phyloP scores from a whole-genome alignment of 2,888 invertebrate genomes.

The Hedychridium roseum region DNA sequence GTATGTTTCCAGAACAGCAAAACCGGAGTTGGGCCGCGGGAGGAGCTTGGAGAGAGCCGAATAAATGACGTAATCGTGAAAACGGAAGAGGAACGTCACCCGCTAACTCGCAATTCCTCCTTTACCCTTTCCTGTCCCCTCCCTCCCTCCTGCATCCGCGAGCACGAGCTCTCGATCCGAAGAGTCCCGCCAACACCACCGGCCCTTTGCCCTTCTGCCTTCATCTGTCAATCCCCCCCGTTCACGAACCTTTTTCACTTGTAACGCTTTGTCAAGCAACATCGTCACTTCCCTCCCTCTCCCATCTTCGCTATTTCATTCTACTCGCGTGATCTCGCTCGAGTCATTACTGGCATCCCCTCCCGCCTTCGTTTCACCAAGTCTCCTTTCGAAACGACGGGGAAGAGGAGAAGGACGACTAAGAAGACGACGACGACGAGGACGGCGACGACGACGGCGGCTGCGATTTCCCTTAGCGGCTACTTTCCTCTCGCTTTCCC shows the following conservation, averaged over 20 bases:
- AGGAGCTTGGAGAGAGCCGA: constrained; percentile 57
- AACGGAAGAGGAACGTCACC: constrained; percentile 59
- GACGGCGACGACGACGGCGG: constrained; percentile 4
- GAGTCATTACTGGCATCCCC: background rate
- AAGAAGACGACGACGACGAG: constrained; percentile 11
- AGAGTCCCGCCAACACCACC: constrained; percentile 30
- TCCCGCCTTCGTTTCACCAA: background rate
- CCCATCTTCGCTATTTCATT: constrained; percentile 2
- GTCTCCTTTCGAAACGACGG: too few relatives aligned
- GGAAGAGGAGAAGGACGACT: constrained; percentile 3
- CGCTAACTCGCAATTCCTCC: constrained; percentile 55
- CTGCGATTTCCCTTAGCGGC: too few relatives aligned
- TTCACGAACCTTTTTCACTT: constrained; percentile 31
- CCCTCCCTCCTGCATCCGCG: constrained; percentile 59
- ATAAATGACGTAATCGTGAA: constrained; percentile 62
- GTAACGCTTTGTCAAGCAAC: constrained; percentile 13
- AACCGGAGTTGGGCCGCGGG: constrained; percentile 49
- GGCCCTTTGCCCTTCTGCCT: constrained; percentile 35
- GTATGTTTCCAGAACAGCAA: constrained; percentile 59
- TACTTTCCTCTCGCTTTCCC: too few relatives aligned
- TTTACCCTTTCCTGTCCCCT: constrained; percentile 53
- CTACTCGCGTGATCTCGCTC: background rate
- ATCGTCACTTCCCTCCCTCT: constrained; percentile 14
- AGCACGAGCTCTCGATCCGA: constrained; percentile 24
- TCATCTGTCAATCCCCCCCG: constrained; percentile 36